Evolutionary conservation across 37 sponge, comb jelly and placozoan species (phyloP).

Genomic region (Crambe crambe): DNA sequence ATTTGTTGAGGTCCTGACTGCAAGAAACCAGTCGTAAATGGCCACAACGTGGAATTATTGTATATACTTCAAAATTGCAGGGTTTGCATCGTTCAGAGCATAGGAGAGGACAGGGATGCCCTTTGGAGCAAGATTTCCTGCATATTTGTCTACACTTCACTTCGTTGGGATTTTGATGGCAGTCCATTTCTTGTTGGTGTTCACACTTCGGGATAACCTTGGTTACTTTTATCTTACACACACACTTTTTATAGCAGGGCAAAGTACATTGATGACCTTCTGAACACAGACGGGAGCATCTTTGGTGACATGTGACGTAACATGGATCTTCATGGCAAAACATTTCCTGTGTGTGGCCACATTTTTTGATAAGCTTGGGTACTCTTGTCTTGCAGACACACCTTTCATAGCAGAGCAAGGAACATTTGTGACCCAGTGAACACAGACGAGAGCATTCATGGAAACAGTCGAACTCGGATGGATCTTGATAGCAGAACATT

Average conservation of each 20-base stretch:
- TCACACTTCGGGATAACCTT: slow-evolving; percentile 31
- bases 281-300: slow-evolving; percentile 27
- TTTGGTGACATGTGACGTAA: slow-evolving; percentile 20
- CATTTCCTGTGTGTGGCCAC: slow-evolving; percentile 50
- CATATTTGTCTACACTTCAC: no score
- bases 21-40: slow-evolving; percentile 19
- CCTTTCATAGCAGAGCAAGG: slow-evolving; percentile 5
- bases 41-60: slow-evolving; percentile 33
- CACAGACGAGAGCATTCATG: slow-evolving; percentile 40
- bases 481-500: slow-evolving; percentile 50
- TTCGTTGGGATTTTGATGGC: neutral
- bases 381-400: slow-evolving; percentile 33
- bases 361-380: slow-evolving; percentile 30
- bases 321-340: slow-evolving; percentile 40
- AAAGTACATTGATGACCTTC: slow-evolving; percentile 40
- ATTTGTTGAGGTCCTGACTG: neutral
- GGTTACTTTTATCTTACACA: slow-evolving; percentile 4
- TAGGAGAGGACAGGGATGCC: no score
- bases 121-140: no score
- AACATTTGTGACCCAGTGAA: slow-evolving; percentile 34
- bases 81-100: slow-evolving; percentile 16
- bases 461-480: slow-evolving; percentile 21
- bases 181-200: neutral
- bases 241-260: slow-evolving; percentile 25
- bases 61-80: neutral